Percentiles rank a stretch among this genome's conserved stretches.
Conservation (phyloP, 2,797 vertebrate genomes). For the Spondyliosoma cantharus region DNA sequence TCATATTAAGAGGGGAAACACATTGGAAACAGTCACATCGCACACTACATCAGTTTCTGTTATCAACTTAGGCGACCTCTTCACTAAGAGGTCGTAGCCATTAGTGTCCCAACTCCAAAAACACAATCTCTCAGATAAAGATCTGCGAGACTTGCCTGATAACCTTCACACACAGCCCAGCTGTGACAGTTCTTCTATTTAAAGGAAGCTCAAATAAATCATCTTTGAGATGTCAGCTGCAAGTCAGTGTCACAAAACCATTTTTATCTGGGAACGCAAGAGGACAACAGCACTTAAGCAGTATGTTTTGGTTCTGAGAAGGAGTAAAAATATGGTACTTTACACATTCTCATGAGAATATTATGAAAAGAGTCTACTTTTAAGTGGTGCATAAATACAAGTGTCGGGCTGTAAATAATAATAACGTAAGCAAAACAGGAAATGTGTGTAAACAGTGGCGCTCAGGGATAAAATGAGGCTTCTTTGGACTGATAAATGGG, state of each 20-base stretch:
- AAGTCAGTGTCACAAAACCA: slow-evolving; percentile 4
- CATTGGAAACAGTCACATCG: not conserved
- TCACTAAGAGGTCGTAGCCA: not conserved
- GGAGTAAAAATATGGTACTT: not conserved
- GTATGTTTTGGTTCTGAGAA: not conserved
- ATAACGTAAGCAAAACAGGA: not conserved
- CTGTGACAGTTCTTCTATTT: not conserved
- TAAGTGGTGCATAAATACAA: not conserved
- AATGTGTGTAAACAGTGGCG: not conserved
- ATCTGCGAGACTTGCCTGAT: slow-evolving; percentile 1
- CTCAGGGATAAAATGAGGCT: not conserved
- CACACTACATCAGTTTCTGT: not conserved
- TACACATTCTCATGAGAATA: not conserved
- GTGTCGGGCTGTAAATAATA: not conserved
- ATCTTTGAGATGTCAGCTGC: slow-evolving; percentile 10
- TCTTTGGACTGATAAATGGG: not conserved
- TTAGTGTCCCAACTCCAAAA: not conserved
- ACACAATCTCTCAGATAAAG: not conserved
- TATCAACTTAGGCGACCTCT: not conserved
- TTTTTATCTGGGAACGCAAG: slow-evolving; percentile 2
- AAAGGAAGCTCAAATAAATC: slow-evolving; percentile 27
- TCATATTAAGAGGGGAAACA: not conserved
- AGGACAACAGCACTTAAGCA: not conserved
- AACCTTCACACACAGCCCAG: not conserved
- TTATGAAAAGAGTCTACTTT: not conserved